Percentiles rank a stretch among this genome's conserved stretches.
phyloP scores from a whole-genome alignment of 37 sponge, comb jelly and placozoan species.

The Oscarella lobularis region DNA sequence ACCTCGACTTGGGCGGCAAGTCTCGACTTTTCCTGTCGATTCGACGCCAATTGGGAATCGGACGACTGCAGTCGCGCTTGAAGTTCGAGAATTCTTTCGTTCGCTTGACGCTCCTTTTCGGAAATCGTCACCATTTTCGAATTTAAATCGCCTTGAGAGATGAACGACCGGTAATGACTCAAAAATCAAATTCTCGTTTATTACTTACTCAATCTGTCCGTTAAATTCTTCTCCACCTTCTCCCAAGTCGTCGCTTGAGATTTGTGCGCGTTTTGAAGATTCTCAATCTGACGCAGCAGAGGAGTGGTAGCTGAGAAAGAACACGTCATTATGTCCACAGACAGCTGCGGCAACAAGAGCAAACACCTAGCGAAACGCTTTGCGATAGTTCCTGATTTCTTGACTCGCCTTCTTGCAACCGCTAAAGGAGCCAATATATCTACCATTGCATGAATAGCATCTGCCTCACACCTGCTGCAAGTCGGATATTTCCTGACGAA shows the following conservation, averaged over 20 bases:
- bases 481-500: slow-evolving; percentile 62
- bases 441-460: background rate
- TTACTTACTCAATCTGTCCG: slow-evolving; percentile 66
- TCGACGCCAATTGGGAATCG: slow-evolving; percentile 30
- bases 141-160: slow-evolving; percentile 23
- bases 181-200: too few species aligned
- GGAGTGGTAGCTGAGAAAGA: slow-evolving; percentile 61
- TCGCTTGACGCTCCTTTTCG: slow-evolving; percentile 41
- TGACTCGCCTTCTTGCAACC: slow-evolving; percentile 79
- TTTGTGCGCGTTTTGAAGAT: slow-evolving; percentile 56
- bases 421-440: slow-evolving; percentile 13
- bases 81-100: slow-evolving; percentile 32
- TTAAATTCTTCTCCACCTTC: slow-evolving; percentile 56
- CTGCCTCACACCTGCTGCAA: slow-evolving; percentile 39
- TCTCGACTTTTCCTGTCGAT: slow-evolving; percentile 51
- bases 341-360: too few species aligned
- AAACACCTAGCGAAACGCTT: slow-evolving; percentile 59
- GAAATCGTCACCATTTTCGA: slow-evolving; percentile 21
- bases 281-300: slow-evolving; percentile 70
- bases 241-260: slow-evolving; percentile 73
- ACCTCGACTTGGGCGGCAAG: slow-evolving; percentile 53
- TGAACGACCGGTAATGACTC: too few species aligned
- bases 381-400: slow-evolving; percentile 74
- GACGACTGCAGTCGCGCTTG: slow-evolving; percentile 23
- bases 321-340: background rate